Base-by-base conservation (phyloP, 2,797 vertebrate genomes). In the Aselliscus stoliczkanus region DNA sequence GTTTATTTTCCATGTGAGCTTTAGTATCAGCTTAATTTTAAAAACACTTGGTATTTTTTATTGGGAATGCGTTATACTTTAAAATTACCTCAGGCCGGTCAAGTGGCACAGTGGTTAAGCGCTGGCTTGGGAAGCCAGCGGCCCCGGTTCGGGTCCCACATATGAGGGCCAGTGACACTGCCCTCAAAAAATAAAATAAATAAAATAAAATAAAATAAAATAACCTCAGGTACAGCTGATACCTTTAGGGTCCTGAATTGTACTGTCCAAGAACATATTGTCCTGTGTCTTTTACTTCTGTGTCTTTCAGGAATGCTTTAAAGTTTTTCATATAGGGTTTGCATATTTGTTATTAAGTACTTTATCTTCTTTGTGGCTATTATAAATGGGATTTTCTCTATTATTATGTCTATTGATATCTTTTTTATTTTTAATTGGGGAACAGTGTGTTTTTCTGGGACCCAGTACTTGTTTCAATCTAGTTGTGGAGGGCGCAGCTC, bases 311-410 rank as follows among this genome's bases (percentile, higher is more conserved):
- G 25, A 62, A 31, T 72, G 10, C 42, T 64, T 72, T 85, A 12
- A 77, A 62, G 31, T 65, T 90, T 50, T 13, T 85, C 54, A 72
- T 31, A 5, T 60, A 44, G 13, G 3, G 64, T 90, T 90, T 84
- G 4, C n/a, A 13, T 65, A 37, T 69, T 76, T 60, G 54, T 77
- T 37, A 44, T 4, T 86, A 64, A 84, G 8, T 81, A 73, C 65
- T 89, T 91, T 72, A 44, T 65, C 56, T 85, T 90, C 31, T 94
- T 86, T 86, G 65, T 94, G 60, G 10, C 34, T 94, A 37, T 85
- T 77, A 44, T 64, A 64, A 64, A 56, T 80, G 29, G 25, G 50
- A 44, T 60, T 76, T 86, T 84, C 56, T 86, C 20, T 72, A 20
- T 18, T 79, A 11, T 31, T 65, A 62, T 1, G 0, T 50, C 56